Percentiles rank a stretch among this genome's conserved stretches.
Conservation (phyloP, 2,797 vertebrate genomes). For the Echiichthys vipera region DNA sequence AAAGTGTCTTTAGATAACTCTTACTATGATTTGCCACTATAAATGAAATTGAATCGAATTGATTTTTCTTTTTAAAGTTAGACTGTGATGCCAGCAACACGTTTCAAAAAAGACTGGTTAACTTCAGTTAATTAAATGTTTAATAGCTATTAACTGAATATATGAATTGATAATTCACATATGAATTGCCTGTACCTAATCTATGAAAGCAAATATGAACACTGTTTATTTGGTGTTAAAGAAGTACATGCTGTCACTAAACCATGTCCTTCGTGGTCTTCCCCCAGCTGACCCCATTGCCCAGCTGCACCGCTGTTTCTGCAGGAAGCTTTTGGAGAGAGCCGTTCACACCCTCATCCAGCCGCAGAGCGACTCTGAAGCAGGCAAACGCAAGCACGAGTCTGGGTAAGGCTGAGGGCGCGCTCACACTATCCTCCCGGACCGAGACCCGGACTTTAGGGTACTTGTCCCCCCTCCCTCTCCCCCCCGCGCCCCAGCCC, state of each 20-base stretch:
- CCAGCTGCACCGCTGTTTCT: slow-evolving; percentile 96
- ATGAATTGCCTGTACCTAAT: neutral
- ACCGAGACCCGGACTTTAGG: no score
- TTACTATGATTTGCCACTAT: no score
- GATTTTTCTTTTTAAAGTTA: no score
- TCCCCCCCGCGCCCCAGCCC: no score
- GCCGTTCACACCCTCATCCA: slow-evolving; percentile 94
- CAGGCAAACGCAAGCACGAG: slow-evolving; percentile 78
- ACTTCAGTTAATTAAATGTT: neutral
- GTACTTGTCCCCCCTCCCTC: no score
- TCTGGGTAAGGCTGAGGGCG: slow-evolving; percentile 89
- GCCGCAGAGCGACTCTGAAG: slow-evolving; percentile 85
- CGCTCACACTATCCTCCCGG: no score
- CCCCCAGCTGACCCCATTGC: slow-evolving; percentile 91
- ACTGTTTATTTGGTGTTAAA: neutral
- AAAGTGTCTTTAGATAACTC: no score
- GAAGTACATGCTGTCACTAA: neutral
- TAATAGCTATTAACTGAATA: neutral
- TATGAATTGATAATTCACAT: neutral
- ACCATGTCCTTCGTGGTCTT: neutral
- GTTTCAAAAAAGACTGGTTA: neutral
- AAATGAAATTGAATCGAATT: no score
- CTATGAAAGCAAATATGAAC: neutral
- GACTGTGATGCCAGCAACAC: no score
- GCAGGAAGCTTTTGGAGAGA: slow-evolving; percentile 93